These are phyloP conservation scores for Thymallus thymallus DNA, from an alignment of 2,113 vertebrate species.

Conservation along the genomic window DNA sequence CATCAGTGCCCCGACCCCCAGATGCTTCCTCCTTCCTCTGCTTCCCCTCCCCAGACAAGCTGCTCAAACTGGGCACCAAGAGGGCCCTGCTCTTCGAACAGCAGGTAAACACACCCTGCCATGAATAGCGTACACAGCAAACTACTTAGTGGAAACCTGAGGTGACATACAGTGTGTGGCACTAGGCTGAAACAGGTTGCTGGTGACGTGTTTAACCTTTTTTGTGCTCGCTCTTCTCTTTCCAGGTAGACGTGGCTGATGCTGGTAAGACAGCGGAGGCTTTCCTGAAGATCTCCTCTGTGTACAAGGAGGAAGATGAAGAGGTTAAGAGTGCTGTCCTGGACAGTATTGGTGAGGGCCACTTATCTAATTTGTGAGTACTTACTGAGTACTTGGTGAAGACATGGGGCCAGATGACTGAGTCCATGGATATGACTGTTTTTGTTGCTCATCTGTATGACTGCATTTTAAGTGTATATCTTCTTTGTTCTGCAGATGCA, in stretches of 20 bases:
- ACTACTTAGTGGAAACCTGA: too few species aligned
- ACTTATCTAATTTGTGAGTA: not conserved
- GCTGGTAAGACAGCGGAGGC: slow-evolving; percentile 81
- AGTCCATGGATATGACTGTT: not conserved
- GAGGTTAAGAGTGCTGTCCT: slow-evolving; percentile 81
- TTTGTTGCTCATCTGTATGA: not conserved
- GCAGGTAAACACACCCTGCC: slow-evolving; percentile 72
- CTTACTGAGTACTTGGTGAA: not conserved
- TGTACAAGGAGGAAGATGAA: slow-evolving; percentile 85
- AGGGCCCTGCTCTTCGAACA: slow-evolving; percentile 84
- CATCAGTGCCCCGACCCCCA: slow-evolving; percentile 70
- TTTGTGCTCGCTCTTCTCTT: not conserved
- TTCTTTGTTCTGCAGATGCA: slow-evolving; percentile 72
- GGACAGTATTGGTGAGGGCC: slow-evolving; percentile 72
- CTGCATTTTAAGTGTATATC: not conserved
- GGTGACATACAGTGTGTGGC: not conserved
- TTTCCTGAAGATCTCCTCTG: slow-evolving; percentile 90
- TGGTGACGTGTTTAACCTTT: not conserved
- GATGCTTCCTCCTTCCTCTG: slow-evolving; percentile 87
- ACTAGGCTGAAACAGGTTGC: not conserved
- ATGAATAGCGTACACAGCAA: not conserved
- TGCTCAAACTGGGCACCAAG: slow-evolving; percentile 86
- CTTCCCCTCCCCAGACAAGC: slow-evolving; percentile 92
- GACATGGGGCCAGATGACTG: too few species aligned
- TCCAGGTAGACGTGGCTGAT: slow-evolving; percentile 85